phyloP scores from a whole-genome alignment of 2,888 invertebrate genomes.

The Drosophila recens region DNA sequence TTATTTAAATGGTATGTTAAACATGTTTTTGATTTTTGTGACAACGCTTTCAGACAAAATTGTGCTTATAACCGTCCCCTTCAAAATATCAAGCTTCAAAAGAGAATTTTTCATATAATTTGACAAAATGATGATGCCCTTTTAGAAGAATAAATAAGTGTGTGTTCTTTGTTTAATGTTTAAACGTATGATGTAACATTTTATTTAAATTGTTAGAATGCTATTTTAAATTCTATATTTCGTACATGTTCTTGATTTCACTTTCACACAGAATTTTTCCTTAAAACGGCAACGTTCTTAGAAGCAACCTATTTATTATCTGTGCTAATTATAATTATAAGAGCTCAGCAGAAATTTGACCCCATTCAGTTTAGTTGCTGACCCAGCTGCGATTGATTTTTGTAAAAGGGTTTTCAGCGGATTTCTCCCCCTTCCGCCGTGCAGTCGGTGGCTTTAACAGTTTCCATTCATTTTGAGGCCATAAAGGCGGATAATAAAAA shows the following conservation, averaged over 20 bases:
- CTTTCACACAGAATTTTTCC: neutral
- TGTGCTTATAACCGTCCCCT: neutral
- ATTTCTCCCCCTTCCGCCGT: neutral
- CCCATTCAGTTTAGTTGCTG: conserved; percentile 39
- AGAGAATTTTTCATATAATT: neutral
- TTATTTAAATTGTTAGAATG: neutral
- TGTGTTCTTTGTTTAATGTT: neutral
- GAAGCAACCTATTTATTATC: conserved; percentile 25
- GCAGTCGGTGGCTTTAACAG: conserved; percentile 16
- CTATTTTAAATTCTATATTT: neutral
- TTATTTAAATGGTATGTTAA: neutral
- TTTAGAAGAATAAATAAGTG: neutral
- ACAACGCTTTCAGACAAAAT: neutral
- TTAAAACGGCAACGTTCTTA: neutral
- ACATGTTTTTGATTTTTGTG: neutral
- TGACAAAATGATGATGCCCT: neutral
- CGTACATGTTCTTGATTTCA: neutral
- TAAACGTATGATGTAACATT: neutral
- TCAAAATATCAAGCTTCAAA: neutral
- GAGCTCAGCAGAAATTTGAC: conserved; percentile 46
- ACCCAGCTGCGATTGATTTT: conserved; percentile 56
- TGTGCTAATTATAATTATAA: conserved; percentile 49
- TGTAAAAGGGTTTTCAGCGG: conserved; percentile 37
- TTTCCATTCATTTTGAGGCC: conserved; percentile 54
- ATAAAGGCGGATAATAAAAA: conserved; percentile 67